Base-by-base conservation (phyloP, 2,888 invertebrate species). In the Caenorhabditis sp. region DNA sequence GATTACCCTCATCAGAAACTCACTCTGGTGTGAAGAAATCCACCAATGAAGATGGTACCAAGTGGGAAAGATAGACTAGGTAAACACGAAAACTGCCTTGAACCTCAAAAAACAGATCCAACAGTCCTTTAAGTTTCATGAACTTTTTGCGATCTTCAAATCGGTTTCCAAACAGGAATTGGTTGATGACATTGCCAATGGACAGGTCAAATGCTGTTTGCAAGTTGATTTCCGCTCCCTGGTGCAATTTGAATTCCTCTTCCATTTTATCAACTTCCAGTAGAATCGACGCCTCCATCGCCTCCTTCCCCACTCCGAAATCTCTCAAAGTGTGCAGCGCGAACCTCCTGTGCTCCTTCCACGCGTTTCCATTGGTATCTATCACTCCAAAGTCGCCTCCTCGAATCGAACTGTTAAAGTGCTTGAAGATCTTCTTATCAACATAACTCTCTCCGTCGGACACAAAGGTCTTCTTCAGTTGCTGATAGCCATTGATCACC, bases 241-340 rank as follows among this genome's bases (percentile, higher is more conserved):
- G 51, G 55, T 50, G 8, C 20, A 15, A 60, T 18, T 13, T 47
- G 53, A 80, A 44, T n/a, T 67, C 70, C 11, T 65, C 32, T 13
- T 55, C 61, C 20, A 80, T 76, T 13, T 53, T 53, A 32, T 80
- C 76, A n/a, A 67, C 61, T 64, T 80, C 80, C 47, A 80, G 35
- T 22, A 70, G 70, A 56, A 80, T 80, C 64, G 71, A 80, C 26
- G 71, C 67, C 37, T 84, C 81, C 85, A 85, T 85, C 11, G 72
- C 60, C 51, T 84, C 84, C 55, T 82, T 82, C n/a, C 85, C 86
- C 56, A 86, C 47, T 28, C 86, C 86, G 32, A 86, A 82, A 40
- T 86, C 83, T 55, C 72, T 58, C 44, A 86, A 26, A 15, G 72
- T 74, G 20, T 81, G 81, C 18, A 86, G 44, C 2, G 79, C 71